Evolutionary conservation across 2,113 vertebrate genomes (phyloP).

Genomic region (Ageneiosus marmoratus): DNA sequence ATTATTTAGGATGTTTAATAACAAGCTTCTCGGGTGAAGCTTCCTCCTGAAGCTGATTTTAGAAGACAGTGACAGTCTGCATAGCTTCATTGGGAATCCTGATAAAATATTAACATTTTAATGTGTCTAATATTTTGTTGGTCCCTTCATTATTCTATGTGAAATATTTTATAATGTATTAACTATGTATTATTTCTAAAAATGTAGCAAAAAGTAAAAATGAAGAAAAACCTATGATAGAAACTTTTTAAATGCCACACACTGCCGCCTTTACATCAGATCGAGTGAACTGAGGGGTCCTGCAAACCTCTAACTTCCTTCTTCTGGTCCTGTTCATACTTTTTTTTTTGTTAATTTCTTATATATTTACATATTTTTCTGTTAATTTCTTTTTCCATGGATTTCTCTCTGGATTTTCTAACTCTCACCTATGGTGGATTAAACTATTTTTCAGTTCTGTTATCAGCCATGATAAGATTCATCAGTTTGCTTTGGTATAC

Average conservation of each 20-base stretch:
- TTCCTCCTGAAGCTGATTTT: not conserved
- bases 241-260: too few species aligned
- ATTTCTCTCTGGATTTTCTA: not conserved
- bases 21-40: not conserved
- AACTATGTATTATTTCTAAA: not conserved
- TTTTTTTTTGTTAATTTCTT: too few species aligned
- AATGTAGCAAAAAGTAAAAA: not conserved
- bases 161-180: not conserved
- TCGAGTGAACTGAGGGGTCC: too few species aligned
- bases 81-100: not conserved
- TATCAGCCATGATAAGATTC: too few species aligned
- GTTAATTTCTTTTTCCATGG: not conserved
- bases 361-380: not conserved
- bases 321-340: not conserved
- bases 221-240: too few species aligned
- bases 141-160: not conserved
- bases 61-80: not conserved
- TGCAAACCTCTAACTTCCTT: too few species aligned
- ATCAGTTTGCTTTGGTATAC: too few species aligned
- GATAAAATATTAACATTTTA: not conserved
- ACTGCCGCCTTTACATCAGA: too few species aligned
- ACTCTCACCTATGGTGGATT: not conserved
- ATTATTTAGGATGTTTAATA: not conserved
- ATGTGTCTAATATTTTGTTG: not conserved
- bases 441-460: not conserved